Percentiles rank a stretch among this genome's conserved stretches.
Evolutionary conservation across 30 jellyfish, hydroid and myxozoan species (phyloP).

Genomic region (Turritopsis rubra): DNA sequence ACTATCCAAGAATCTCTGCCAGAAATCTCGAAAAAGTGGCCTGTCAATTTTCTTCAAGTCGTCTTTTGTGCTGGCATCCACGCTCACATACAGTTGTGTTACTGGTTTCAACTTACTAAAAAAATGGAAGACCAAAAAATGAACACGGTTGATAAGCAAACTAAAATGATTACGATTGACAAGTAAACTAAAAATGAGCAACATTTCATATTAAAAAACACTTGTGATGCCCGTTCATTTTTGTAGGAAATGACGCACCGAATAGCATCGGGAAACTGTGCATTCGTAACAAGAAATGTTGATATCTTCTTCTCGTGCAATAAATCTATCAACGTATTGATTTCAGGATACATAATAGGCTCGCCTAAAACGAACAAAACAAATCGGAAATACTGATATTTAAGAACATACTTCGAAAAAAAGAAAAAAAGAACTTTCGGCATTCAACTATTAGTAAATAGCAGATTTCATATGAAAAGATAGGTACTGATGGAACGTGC

Average conservation of each 20-base stretch:
- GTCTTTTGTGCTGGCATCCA: slow-evolving; percentile 97
- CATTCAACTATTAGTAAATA: no score
- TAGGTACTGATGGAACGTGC: no score
- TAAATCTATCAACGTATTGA: slow-evolving; percentile 76
- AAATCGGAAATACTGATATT: neutral
- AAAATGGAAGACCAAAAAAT: neutral
- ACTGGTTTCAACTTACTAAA: slow-evolving; percentile 78
- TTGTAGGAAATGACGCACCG: no score
- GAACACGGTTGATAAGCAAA: no score
- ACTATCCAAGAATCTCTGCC: slow-evolving; percentile 94
- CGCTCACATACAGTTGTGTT: slow-evolving; percentile 97
- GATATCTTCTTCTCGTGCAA: slow-evolving; percentile 87
- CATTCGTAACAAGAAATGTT: slow-evolving; percentile 94
- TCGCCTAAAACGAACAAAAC: slow-evolving; percentile 55
- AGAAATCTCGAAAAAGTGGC: slow-evolving; percentile 91
- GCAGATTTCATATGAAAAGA: no score
- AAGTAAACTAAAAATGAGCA: no score
- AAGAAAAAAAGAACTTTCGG: no score
- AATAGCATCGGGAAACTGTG: slow-evolving; percentile 98
- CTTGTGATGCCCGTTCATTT: no score
- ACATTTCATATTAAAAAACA: no score
- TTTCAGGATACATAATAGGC: slow-evolving; percentile 98
- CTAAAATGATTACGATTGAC: no score
- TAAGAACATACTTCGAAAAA: no score
- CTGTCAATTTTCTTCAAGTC: slow-evolving; percentile 88